Evolutionary conservation across 1,140 invertebrate genomes (phyloP), one percentile per base, ranked within the genome.

Genomic region (Listronotus bonariensis): DNA sequence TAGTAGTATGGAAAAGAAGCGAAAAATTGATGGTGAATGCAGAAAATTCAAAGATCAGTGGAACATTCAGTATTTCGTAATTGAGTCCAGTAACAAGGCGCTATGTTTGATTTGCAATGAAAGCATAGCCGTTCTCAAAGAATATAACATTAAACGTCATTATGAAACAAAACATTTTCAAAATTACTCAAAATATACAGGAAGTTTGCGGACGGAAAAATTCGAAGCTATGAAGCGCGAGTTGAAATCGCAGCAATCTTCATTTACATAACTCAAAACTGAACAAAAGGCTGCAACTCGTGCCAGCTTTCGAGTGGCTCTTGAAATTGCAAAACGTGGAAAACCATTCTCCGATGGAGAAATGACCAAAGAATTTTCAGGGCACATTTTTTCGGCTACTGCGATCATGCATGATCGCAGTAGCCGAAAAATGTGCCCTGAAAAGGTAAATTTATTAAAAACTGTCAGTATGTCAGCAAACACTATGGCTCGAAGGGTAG

Each of bases 341-440:
- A 77, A 76, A 62, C 63, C 69, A 49, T 74, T 74, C 67, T 51
- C 71, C 45, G 74, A 77, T 67, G 74, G 71, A 42, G 74, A 70
- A 67, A 68, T 70, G 41, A 51, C 76, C 36, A 77, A 77, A 69
- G 62, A 71, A 62, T 78, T 73, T 66, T 52, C 76, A 65, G 69
- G 70, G 46, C 41, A 54, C 46, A n/a, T n/a, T n/a, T n/a, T n/a
- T n/a, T n/a, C n/a, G n/a, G n/a, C n/a, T n/a, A n/a, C n/a, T n/a
- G n/a, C n/a, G n/a, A n/a, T n/a, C n/a, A n/a, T 26, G 20, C 20
- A 26, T 26, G 5, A 26, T 26, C 5, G 20, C 20, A 26, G 69
- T 70, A 45, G 69, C 52, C 40, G 63, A 77, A 66, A 57, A 45
- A 70, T 55, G 70, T 67, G 60, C 67, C 75, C 75, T 63, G 72